These are phyloP conservation scores for Rhagonycha lutea DNA, from an alignment of 2,888 invertebrate species.

Conservation along the genomic window DNA sequence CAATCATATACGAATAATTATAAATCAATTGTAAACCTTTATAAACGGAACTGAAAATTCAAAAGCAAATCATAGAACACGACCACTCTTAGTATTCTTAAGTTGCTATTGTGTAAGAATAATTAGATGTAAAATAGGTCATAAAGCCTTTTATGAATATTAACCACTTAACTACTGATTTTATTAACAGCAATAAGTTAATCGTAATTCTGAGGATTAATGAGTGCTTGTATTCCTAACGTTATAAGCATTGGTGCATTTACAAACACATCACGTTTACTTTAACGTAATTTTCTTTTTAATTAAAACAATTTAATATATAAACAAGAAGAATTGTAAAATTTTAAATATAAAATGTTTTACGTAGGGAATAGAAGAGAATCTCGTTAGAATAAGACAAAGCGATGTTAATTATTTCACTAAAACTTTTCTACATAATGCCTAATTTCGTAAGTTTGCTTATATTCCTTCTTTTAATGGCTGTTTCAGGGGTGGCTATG, in stretches of 20 bases:
- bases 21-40: conserved; percentile 25
- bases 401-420: not conserved
- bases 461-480: conserved; percentile 24
- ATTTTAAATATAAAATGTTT: not conserved
- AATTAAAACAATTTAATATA: not conserved
- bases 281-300: not conserved
- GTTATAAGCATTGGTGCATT: not conserved
- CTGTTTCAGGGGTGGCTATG: conserved; percentile 34
- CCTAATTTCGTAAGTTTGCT: conserved; percentile 15
- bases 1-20: conserved; percentile 19
- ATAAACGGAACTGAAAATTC: conserved; percentile 24
- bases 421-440: conserved; percentile 5
- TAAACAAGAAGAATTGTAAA: not conserved
- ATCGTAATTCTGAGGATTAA: conserved; percentile 7
- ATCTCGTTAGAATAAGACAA: not conserved
- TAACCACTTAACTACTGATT: conserved; percentile 27
- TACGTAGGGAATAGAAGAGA: not conserved
- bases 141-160: conserved; percentile 30
- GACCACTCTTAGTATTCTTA: conserved; percentile 16
- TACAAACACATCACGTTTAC: not conserved
- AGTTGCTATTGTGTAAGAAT: conserved; percentile 30
- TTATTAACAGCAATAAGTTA: conserved; percentile 22
- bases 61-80: conserved; percentile 27
- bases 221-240: not conserved
- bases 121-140: conserved; percentile 31